Percentiles rank a stretch among this genome's conserved stretches.
These are phyloP conservation scores for Aplodontia rufa DNA, from an alignment of 2,113 vertebrate species.

Conservation along the genomic window DNA sequence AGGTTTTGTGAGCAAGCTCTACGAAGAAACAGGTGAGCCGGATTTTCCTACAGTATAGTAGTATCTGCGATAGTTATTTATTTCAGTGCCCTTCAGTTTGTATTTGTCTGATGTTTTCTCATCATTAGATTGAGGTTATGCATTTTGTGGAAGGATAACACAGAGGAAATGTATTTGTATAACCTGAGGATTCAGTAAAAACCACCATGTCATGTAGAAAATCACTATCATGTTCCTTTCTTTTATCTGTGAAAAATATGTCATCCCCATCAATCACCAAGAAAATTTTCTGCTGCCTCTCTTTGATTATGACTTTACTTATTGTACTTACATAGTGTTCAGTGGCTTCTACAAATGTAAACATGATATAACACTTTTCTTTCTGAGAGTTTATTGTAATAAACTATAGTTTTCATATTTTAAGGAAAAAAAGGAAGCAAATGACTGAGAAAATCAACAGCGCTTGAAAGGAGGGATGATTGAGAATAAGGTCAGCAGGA, in stretches of 20 bases:
- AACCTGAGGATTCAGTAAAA: not conserved
- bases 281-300: not conserved
- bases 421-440: not conserved
- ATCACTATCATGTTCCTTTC: not conserved
- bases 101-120: not conserved
- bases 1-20: not conserved
- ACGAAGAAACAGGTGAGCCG: not conserved
- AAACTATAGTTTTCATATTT: constrained; percentile 28
- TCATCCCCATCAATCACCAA: not conserved
- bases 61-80: not conserved
- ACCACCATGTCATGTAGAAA: not conserved
- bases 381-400: not conserved
- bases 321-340: not conserved
- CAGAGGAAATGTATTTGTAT: not conserved
- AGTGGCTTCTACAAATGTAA: not conserved
- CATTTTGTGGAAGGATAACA: not conserved
- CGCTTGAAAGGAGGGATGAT: not conserved
- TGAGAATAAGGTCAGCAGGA: not conserved
- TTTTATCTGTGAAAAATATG: constrained; percentile 21
- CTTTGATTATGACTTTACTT: not conserved
- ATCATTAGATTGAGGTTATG: not conserved
- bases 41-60: not conserved
- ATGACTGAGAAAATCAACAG: not conserved
- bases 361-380: not conserved
- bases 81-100: not conserved